Base-by-base conservation (phyloP, 2,113 vertebrate genomes). In the Phoenicopterus ruber region DNA sequence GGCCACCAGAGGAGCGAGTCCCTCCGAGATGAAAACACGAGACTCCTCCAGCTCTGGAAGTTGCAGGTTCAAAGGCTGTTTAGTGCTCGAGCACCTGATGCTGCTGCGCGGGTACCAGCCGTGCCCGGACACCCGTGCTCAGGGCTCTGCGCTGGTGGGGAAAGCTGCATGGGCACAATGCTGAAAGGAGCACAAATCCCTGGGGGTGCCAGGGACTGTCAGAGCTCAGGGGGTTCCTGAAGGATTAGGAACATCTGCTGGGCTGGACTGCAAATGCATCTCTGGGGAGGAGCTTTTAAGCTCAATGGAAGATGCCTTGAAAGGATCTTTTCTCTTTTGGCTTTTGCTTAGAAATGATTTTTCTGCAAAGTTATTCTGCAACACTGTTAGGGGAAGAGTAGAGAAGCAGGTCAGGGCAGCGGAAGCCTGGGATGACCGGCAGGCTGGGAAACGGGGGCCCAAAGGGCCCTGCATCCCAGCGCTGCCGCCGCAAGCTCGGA, bases 401-500 rank as follows among this genome's bases (percentile, higher is more conserved):
- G 29, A 83, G 78, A 34, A 38, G 8, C n/a, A 22, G 83, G 71
- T 47, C 57, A 52, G 42, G 90, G 58, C 12, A 26, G 22, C 0
- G 6, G 32, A 78, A 77, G 29, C 26, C 61, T 7, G 49, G 74
- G 34, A 28, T 36, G 22, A 25, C 2, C 0, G 1, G 2, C 10
- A 26, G 69, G n/a, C 6, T 71, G 63, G 67, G 74, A 58, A 88
- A 31, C 0, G 0, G 9, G 22, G 19, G 8, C 47, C n/a, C 29
- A 4, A 20, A 34, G 18, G 3, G 3, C 15, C 15, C 32, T 3
- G 0, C 2, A 4, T 38, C 83, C 40, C 6, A 1, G 4, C 0
- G 2, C 50, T 13, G 11, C 31, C 17, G 24, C 59, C 14, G 15
- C n/a, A 21, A 1, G 44, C 49, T 11, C 26, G 1, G 3, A 3